These are phyloP conservation scores for Pelodytes ibericus DNA, from an alignment of 2,797 vertebrate genomes.

Conservation along the genomic window DNA sequence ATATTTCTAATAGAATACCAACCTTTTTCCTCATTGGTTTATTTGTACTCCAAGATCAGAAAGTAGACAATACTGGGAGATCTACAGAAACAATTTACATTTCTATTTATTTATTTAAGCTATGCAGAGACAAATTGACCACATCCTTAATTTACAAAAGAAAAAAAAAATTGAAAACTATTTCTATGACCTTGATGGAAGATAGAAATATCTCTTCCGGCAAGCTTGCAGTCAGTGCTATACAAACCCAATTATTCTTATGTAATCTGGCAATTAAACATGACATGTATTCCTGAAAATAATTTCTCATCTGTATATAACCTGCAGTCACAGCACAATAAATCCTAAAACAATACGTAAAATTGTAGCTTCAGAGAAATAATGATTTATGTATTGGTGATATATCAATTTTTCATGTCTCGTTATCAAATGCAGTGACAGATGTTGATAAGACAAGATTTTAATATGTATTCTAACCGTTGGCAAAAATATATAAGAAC, in stretches of 20 bases:
- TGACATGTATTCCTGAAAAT: constrained; percentile 41
- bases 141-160: constrained; percentile 16
- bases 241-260: background rate
- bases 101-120: too few relatives aligned
- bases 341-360: constrained; percentile 42
- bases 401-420: constrained; percentile 56
- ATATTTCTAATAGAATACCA: too few relatives aligned
- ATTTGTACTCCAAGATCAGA: too few relatives aligned
- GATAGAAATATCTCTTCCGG: constrained; percentile 18
- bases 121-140: background rate
- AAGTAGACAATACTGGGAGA: too few relatives aligned
- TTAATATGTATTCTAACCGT: constrained; percentile 56
- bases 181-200: constrained; percentile 37
- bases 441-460: constrained; percentile 47
- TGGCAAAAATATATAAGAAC: constrained; percentile 45
- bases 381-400: constrained; percentile 56
- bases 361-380: constrained; percentile 43
- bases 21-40: too few relatives aligned
- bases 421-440: constrained; percentile 48
- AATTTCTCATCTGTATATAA: constrained; percentile 51
- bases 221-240: background rate
- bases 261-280: constrained; percentile 31
- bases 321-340: constrained; percentile 44
- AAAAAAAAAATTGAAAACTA: constrained; percentile 31
- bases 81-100: too few relatives aligned